These are phyloP conservation scores for Ctena decussata DNA, from an alignment of 2,888 invertebrate genomes.

Conservation along the genomic window DNA sequence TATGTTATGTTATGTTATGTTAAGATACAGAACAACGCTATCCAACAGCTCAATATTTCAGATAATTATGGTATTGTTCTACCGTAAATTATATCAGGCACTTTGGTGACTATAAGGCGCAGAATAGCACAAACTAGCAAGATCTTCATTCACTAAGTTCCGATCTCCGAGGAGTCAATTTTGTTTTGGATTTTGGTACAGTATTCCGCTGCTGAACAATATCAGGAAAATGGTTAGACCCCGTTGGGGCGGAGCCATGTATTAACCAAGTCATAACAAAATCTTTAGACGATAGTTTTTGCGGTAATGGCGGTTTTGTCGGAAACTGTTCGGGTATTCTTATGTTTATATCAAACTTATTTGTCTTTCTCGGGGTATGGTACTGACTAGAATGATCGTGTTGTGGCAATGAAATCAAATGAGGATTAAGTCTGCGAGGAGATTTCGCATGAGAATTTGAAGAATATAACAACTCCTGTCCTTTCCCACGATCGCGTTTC, in stretches of 20 bases:
- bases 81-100: too few relatives aligned
- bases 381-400: conserved; percentile 31
- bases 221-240: conserved; percentile 73
- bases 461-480: conserved; percentile 41
- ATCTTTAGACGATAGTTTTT: conserved; percentile 71
- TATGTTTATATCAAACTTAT: conserved; percentile 46
- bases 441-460: conserved; percentile 48
- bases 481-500: conserved; percentile 55
- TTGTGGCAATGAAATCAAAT: conserved; percentile 45
- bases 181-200: conserved; percentile 31
- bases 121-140: too few relatives aligned
- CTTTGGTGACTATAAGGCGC: too few relatives aligned
- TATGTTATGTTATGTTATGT: too few relatives aligned
- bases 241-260: conserved; percentile 73
- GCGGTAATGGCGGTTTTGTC: conserved; percentile 54
- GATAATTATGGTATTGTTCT: too few relatives aligned
- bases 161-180: conserved; percentile 44
- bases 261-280: conserved; percentile 76
- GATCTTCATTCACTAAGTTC: conserved; percentile 63
- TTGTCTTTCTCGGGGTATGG: neutral
- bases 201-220: conserved; percentile 45
- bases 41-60: too few relatives aligned
- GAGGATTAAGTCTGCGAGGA: conserved; percentile 32
- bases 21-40: too few relatives aligned
- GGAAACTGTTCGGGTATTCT: conserved; percentile 63